These are phyloP conservation scores for Parthenolecanium corni DNA, from an alignment of 2,888 invertebrate genomes.

Conservation along the genomic window DNA sequence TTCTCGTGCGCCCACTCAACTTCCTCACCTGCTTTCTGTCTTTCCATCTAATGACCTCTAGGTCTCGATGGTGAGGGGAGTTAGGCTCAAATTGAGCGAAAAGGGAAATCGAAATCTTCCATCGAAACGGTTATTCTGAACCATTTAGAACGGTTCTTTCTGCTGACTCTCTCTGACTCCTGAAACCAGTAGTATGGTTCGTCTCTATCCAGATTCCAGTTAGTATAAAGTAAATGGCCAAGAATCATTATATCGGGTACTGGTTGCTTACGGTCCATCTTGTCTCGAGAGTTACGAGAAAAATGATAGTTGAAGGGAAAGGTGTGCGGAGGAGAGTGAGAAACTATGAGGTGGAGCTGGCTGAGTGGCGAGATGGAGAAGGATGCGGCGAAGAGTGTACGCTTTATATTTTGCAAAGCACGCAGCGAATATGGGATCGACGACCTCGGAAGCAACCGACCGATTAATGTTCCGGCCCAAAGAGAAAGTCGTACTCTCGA, in stretches of 20 bases:
- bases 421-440: constrained; percentile 12
- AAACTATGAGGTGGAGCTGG: background rate
- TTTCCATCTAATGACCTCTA: no score
- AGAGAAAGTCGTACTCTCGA: constrained; percentile 23
- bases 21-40: no score
- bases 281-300: no score
- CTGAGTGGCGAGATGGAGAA: background rate
- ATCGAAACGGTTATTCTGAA: constrained; percentile 5
- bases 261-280: background rate
- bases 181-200: background rate
- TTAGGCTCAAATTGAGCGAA: background rate
- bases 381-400: background rate
- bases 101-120: constrained; percentile 2
- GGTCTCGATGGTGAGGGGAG: no score
- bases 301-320: background rate
- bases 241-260: background rate
- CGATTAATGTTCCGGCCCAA: constrained; percentile 25
- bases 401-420: constrained; percentile 15
- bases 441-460: constrained; percentile 27
- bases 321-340: background rate
- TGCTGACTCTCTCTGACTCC: background rate
- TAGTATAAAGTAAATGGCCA: no score
- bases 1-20: no score
- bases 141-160: constrained; percentile 8
- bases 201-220: background rate